Evolutionary conservation across 2,888 invertebrate species (phyloP), one percentile per base, ranked within the genome.

Genomic region (Labia minor): DNA sequence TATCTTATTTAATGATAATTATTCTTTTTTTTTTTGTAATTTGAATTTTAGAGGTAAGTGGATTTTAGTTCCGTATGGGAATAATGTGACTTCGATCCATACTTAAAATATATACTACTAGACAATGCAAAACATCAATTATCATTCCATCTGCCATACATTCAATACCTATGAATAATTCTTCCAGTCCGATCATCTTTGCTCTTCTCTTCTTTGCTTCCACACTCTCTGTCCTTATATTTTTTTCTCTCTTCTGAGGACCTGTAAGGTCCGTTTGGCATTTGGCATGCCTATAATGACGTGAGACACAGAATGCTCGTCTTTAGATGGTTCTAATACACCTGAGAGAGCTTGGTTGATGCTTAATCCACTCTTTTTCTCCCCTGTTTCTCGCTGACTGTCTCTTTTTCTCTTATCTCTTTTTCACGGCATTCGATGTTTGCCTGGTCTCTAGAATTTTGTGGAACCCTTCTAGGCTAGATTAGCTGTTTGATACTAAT

Each of bases 381-480:
- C 69, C 64, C 67, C 63, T 67, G 21, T 70, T 70, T 70, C 67
- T 68, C 65, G 49, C 68, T 69, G 63, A 70, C 67, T 72, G 70
- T 71, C 67, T 70, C 66, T 71, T 68, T 71, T 70, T 72, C 69
- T 73, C 49, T 71, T 67, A 67, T 49, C 67, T 67, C n/a, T n/a
- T 65, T 49, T 64, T 66, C 62, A 61, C 61, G 63, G 62, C 65
- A 65, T 37, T 65, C 67, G 37, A 26, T 65, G 49, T 49, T 49
- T 49, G 49, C 49, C 49, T 49, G 49, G 49, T 49, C 49, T 49
- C 49, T 49, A 49, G 49, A 49, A 49, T 14, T 49, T 26, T 49
- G 49, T 49, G 49, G 49, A 49, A 49, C n/a, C 49, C 49, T 49
- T 49, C 49, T 49, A 49, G 49, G 49, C 16, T 49, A 49, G 49